phyloP scores from a whole-genome alignment of 1,140 invertebrate genomes.

The Agrypnia vestita region DNA sequence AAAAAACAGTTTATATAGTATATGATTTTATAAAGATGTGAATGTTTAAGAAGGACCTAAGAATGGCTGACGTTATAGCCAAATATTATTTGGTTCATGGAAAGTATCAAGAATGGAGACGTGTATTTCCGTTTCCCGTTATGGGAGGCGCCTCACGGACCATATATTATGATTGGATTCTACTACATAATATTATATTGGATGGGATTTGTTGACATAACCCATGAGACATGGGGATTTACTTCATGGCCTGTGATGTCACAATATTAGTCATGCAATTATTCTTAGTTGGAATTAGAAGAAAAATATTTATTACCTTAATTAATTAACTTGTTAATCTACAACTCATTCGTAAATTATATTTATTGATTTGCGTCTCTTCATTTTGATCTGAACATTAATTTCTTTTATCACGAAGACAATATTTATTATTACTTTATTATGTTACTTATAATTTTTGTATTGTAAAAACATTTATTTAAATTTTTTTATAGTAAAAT shows the following conservation, averaged over 20 bases:
- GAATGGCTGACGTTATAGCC: conserved; percentile 4
- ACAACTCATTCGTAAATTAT: too few species aligned
- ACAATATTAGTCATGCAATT: neutral
- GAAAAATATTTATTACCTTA: too few species aligned
- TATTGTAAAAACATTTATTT: too few species aligned
- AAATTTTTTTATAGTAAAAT: too few species aligned
- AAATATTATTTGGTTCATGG: neutral
- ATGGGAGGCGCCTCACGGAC: conserved; percentile 29
- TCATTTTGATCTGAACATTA: too few species aligned
- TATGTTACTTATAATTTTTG: too few species aligned
- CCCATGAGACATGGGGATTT: conserved; percentile 5
- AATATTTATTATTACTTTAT: too few species aligned
- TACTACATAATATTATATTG: conserved; percentile 9
- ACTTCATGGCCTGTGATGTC: neutral
- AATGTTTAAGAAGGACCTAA: neutral
- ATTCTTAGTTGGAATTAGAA: neutral
- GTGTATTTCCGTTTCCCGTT: conserved; percentile 34
- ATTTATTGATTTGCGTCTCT: too few species aligned
- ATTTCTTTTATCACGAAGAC: too few species aligned
- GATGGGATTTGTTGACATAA: conserved; percentile 10
- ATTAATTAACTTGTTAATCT: too few species aligned
- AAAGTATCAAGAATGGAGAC: conserved; percentile 39
- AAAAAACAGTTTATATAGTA: too few species aligned
- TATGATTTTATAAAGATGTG: too few species aligned
- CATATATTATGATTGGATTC: conserved; percentile 50